Base-by-base conservation (phyloP, 2,113 vertebrate species). In the Pimephales promelas region DNA sequence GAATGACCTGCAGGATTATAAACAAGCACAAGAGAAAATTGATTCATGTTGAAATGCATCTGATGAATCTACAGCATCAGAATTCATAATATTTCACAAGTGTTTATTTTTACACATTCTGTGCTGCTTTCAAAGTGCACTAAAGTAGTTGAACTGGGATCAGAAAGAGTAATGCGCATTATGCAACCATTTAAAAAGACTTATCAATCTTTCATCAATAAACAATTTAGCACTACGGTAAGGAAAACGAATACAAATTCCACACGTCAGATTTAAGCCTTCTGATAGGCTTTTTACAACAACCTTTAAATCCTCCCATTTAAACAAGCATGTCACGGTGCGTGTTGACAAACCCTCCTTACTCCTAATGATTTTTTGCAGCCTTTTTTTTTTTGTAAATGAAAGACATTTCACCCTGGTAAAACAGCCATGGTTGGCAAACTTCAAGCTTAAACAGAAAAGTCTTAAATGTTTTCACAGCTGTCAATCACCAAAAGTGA, bases 401-500 rank as follows among this genome's bases (percentile, higher is more conserved):
- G 52, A 83, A 57, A 72, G 64, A 36, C 78, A 79, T 88, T 88
- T 89, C 82, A 89, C 52, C 31, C 76, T 84, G 89, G 66, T 85
- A 90, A 91, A 92, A 92, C 87, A 92, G 89, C 83, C 85, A 74
- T 76, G 79, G 61, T 45, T 78, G 85, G 88, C 87, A 85, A 89
- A 88, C 73, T 87, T 34, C 66, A 86, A 14, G 87, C 88, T 93
- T 92, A 91, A 93, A 90, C 82, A 85, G 85, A 83, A 88, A 61
- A 82, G 74, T 47, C 80, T 85, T 85, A 88, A 89, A 88, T 83
- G 88, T 93, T 93, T 92, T 89, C 89, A 89, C 89, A 92, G 90
- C 89, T 88, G 91, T 92, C 92, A 91, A 92, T 93, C 91, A 92
- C 45, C 49, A 78, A 89, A 91, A 93, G 90, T 91, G 91, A 90